Base-by-base conservation (phyloP, 2,888 invertebrate genomes). In the Eristalis tenax region DNA sequence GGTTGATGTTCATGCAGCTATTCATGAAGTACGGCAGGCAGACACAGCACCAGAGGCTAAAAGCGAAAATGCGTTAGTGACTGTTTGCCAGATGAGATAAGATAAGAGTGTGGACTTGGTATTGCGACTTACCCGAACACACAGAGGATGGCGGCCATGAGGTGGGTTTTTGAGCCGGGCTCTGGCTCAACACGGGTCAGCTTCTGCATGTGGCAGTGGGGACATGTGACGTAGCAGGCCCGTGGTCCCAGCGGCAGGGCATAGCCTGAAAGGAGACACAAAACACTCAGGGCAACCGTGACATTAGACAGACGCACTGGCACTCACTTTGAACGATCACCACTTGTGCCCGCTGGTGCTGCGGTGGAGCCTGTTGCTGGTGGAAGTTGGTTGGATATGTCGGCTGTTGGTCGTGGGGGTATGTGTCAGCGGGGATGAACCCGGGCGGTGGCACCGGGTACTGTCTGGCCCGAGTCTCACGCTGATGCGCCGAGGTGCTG, bases 1-100 rank as follows among this genome's bases (percentile, higher is more conserved):
- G 95, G 81, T 94, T 94, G 2, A 93, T 92, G 82, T 94, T 94
- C 90, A 93, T 93, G 90, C 94, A 95, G 32, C 94, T 93, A 75
- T 94, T 93, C 89, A 94, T 92, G 89, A 94, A 95, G 90, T 95
- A 95, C 0, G 95, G 95, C 26, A 95, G 88, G 79, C 94, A 94
- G 57, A 93, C 93, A 79, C 94, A 94, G 1, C 94, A 94, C 94
- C 94, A 95, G 50, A 92, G 90, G 0, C 91, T 91, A 86, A 15
- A 89, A 89, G 71, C 56, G 28, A 22, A 64, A 35, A 38, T 64
- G 18, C 50, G 50, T 50, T 50, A 50, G 18, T n/a, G 50, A 50
- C n/a, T 50, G 26, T 18, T 35, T 35, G 1, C 11, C 11, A 13
- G 38, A 13, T 38, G 10, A 1, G 77, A 77, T 71, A 77, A 38